Percentiles rank a stretch among this genome's conserved stretches.
phyloP scores from a whole-genome alignment of 1,140 invertebrate species.

The Limonius californicus region DNA sequence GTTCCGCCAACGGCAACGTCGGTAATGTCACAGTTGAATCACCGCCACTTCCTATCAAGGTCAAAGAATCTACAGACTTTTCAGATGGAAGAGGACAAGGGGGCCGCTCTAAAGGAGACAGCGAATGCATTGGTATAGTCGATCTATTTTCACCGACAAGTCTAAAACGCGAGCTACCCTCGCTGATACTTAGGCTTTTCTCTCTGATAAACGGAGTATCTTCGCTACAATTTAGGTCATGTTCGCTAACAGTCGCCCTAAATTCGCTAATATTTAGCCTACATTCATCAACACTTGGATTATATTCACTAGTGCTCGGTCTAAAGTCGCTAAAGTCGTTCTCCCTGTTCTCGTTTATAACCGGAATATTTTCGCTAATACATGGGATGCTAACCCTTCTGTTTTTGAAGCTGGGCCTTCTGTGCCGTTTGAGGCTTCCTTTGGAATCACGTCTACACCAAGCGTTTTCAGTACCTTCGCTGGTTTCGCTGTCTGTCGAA shows the following conservation, averaged over 20 bases:
- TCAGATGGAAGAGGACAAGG: neutral
- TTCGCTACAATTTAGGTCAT: constrained; percentile 15
- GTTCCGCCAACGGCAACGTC: constrained; percentile 2
- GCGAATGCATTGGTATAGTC: neutral
- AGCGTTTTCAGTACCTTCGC: constrained; percentile 33
- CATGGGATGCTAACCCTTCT: constrained; percentile 9
- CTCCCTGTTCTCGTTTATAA: neutral
- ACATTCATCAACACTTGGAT: constrained; percentile 8
- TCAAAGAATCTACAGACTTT: neutral
- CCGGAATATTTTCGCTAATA: constrained; percentile 18
- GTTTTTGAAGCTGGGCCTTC: constrained; percentile 23
- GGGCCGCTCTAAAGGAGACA: neutral
- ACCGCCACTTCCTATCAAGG: neutral
- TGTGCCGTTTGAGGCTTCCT: constrained; percentile 18
- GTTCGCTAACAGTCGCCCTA: constrained; percentile 17
- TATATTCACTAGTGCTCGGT: neutral
- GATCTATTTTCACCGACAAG: neutral
- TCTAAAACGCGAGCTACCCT: constrained; percentile 7
- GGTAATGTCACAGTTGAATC: neutral
- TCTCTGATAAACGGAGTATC: constrained; percentile 22
- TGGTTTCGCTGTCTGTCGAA: constrained; percentile 71
- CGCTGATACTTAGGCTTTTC: constrained; percentile 29
- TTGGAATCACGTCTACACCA: constrained; percentile 29
- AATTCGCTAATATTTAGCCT: constrained; percentile 5
- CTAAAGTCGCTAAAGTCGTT: constrained; percentile 4